Base-by-base conservation (phyloP, 2,888 invertebrate species). In the Callosobruchus maculatus region DNA sequence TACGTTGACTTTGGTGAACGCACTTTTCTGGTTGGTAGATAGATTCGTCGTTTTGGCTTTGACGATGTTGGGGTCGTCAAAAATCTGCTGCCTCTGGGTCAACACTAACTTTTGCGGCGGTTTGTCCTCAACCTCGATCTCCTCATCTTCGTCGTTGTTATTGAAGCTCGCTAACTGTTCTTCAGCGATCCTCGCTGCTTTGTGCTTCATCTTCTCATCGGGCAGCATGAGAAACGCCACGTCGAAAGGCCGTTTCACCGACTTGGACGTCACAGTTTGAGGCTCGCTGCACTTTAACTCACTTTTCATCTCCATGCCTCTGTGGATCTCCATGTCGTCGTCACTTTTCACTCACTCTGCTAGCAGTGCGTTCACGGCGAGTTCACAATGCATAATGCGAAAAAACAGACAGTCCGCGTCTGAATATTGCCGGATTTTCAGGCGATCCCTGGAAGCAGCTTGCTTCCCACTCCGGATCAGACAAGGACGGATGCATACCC, bases 191-290 rank as follows among this genome's bases (percentile, higher is more conserved):
- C 68, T 21, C 7, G 21, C 22, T 9, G 21, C 21, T 80, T 92
- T 91, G 70, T 92, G 90, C 72, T 93, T 92, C 70, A 94, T 86
- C 82, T 94, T 94, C 77, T 95, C 95, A 84, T 96, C 95, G 0
- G 95, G 95, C 86, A 95, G 93, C 90, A 96, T 95, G 26, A 97
- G 88, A 82, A 97, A 97, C 0, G 96, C 96, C 13, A 97, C 96
- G 85, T 97, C 96, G 84, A 97, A 97, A 0, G 95, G 94, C 20
- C 97, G 89, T 83, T 97, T 97, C 67, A 80, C 89, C 79, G 86
- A 89, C 83, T 87, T 90, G 86, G 79, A 78, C 26, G 78, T 85
- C n/a, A 84, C 80, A 7, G 82, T 84, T 67, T 81, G 82, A 13
- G 13, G 13, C 71, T 85, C 85, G 21, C 84, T 85, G 74, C 80